A percentile compares a stretch with the other conserved stretches of the same genome.
Evolutionary conservation across 2,888 invertebrate genomes (phyloP).

Genomic region (Bombylius discolor): DNA sequence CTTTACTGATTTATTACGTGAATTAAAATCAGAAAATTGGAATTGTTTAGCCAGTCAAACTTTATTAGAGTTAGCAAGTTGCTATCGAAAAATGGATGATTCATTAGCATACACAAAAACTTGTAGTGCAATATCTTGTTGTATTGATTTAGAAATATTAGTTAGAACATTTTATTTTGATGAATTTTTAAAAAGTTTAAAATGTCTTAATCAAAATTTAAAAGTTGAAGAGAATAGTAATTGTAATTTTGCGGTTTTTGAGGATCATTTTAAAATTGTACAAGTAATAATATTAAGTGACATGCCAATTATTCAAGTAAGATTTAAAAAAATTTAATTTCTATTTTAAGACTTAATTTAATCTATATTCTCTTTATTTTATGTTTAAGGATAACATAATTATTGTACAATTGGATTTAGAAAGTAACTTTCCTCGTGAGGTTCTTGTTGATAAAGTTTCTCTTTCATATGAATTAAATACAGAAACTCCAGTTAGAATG

Average conservation of each 20-base stretch:
- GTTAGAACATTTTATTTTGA: slow-evolving; percentile 67
- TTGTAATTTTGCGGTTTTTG: slow-evolving; percentile 31
- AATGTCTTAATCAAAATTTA: slow-evolving; percentile 26
- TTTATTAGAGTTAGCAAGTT: slow-evolving; percentile 68
- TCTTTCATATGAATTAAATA: slow-evolving; percentile 48
- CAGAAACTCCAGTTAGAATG: slow-evolving; percentile 17
- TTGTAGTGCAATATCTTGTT: slow-evolving; percentile 67
- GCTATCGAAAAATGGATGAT: slow-evolving; percentile 70
- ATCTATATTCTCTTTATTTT: slow-evolving; percentile 27
- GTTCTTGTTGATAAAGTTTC: slow-evolving; percentile 49
- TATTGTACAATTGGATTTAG: slow-evolving; percentile 42
- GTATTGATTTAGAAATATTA: slow-evolving; percentile 58
- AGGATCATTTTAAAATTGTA: slow-evolving; percentile 39
- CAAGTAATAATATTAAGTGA: slow-evolving; percentile 26
- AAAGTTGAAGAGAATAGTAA: slow-evolving; percentile 26
- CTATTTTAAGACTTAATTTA: slow-evolving; percentile 25
- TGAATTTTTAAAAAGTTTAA: slow-evolving; percentile 61
- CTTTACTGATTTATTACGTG: slow-evolving; percentile 71
- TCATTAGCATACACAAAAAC: slow-evolving; percentile 56
- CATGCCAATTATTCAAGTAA: slow-evolving; percentile 31
- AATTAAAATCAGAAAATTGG: slow-evolving; percentile 84
- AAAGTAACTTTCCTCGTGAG: slow-evolving; percentile 50
- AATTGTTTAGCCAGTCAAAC: slow-evolving; percentile 67
- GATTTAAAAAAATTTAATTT: slow-evolving; percentile 38
- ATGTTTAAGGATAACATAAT: slow-evolving; percentile 42